Percentiles rank a stretch among this genome's conserved stretches.
Evolutionary conservation across 2,113 vertebrate genomes (phyloP).

Genomic region (Collichthys lucidus): DNA sequence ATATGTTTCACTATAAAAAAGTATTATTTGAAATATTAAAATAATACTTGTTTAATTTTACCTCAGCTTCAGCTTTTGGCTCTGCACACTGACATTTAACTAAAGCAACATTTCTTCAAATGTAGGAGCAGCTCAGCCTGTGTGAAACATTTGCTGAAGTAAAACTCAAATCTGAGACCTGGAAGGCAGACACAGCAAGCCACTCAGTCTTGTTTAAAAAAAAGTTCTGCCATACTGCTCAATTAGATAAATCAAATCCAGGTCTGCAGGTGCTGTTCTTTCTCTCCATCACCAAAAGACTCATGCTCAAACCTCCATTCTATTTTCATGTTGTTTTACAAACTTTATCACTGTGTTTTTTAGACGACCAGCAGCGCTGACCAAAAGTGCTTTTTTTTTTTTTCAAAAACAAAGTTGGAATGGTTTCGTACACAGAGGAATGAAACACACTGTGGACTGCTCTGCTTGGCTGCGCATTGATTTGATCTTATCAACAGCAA

Average conservation of each 20-base stretch:
- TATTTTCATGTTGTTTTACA: slow-evolving; percentile 68
- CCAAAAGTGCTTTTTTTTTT: slow-evolving; percentile 89
- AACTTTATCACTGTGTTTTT: slow-evolving; percentile 68
- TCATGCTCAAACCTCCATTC: slow-evolving; percentile 71
- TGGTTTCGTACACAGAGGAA: slow-evolving; percentile 80
- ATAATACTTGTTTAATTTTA: slow-evolving; percentile 30
- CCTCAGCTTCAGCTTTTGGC: slow-evolving; percentile 18
- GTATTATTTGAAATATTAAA: slow-evolving; percentile 52
- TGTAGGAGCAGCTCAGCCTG: slow-evolving; percentile 17
- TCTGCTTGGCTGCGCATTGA: slow-evolving; percentile 78
- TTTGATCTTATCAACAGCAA: slow-evolving; percentile 85
- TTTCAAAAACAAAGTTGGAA: slow-evolving; percentile 85
- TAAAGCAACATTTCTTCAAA: background rate
- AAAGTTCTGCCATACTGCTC: slow-evolving; percentile 16
- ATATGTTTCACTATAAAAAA: slow-evolving; percentile 31
- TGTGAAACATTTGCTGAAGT: slow-evolving; percentile 10
- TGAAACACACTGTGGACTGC: slow-evolving; percentile 83
- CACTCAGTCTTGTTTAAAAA: background rate
- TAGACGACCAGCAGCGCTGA: slow-evolving; percentile 83
- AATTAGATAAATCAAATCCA: slow-evolving; percentile 27
- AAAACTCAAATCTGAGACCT: slow-evolving; percentile 5
- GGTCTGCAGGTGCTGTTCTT: slow-evolving; percentile 15
- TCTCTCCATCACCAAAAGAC: slow-evolving; percentile 76
- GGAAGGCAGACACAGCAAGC: slow-evolving; percentile 22
- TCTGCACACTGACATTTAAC: slow-evolving; percentile 27